These are phyloP conservation scores for Coptodon rendalli DNA, from an alignment of 2,113 vertebrate genomes.

Conservation along the genomic window DNA sequence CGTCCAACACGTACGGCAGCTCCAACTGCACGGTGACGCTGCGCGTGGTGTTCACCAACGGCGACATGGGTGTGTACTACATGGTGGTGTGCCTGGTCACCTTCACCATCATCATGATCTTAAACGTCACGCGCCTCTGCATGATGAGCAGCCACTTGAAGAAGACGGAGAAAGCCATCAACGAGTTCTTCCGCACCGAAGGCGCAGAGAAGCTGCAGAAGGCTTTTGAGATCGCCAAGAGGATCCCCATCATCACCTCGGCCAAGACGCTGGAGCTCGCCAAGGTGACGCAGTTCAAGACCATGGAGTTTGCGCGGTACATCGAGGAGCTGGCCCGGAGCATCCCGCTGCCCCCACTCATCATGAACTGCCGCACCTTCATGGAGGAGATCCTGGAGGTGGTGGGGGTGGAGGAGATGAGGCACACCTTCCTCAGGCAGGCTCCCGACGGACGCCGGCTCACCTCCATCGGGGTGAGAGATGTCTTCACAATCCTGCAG, in stretches of 20 bases:
- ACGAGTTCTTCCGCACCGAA: constrained; percentile 98
- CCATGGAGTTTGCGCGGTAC: constrained; percentile 97
- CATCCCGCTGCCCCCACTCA: constrained; percentile 94
- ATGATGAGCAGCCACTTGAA: constrained; percentile 99
- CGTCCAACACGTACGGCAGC: constrained; percentile 79
- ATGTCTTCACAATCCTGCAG: constrained; percentile 84
- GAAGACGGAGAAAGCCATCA: constrained; percentile 98
- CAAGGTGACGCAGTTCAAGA: constrained; percentile 99
- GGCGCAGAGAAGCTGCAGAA: constrained; percentile 98
- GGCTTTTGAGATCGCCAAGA: constrained; percentile 97
- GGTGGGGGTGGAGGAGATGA: constrained; percentile 92
- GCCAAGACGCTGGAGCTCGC: constrained; percentile 97
- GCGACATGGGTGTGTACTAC: constrained; percentile 98
- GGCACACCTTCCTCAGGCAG: constrained; percentile 86
- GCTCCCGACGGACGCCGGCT: constrained; percentile 75
- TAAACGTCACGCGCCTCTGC: constrained; percentile 93
- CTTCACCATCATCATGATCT: constrained; percentile 92
- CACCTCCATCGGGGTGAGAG: constrained; percentile 48
- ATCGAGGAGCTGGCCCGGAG: constrained; percentile 96
- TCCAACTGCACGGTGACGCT: constrained; percentile 91
- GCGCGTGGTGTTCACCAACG: constrained; percentile 87
- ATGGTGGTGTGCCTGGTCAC: constrained; percentile 97
- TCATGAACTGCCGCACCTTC: constrained; percentile 99
- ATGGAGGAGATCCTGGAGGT: constrained; percentile 99
- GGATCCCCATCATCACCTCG: constrained; percentile 97